Evolutionary conservation across 2,113 vertebrate genomes (phyloP), one percentile per base, ranked within the genome.

Genomic region (Nanorana parkeri): DNA sequence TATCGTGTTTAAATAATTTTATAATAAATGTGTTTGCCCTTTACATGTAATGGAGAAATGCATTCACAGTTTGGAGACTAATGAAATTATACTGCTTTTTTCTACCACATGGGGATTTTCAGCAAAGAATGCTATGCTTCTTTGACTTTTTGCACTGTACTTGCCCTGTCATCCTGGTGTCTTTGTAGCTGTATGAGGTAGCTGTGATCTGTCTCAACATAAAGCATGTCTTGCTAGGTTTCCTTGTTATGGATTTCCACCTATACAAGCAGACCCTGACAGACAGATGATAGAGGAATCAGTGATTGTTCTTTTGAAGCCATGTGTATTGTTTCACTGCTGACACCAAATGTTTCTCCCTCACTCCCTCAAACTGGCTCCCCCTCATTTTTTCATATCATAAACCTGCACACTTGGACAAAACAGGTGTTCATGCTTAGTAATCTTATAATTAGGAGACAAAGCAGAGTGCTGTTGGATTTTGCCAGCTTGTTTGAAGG

Each of bases 1-100:
- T 83, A 83, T 76, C 52, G 80, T 86, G 72, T 79, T 86, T 77
- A 20, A 61, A 21, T 85, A 80, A 76, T 81, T 15, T 63, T 16
- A 81, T 85, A 60, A 83, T 84, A 21, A 16, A 84, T 68, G 32
- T 86, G 55, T 41, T 23, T 86, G 85, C 79, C 73, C 24, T 79
- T 83, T 81, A 85, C 52, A 63, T 86, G 71, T 85, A 58, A 47
- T 74, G 51, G 29, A 76, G 65, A 29, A 76, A 74, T 76, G 41
- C 71, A 68, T 75, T 83, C 80, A 83, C 63, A 75, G 51, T 66
- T 81, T 80, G 29, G 23, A 60, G 51, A 63, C 56, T 72, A 71
- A 72, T 80, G 32, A 80, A 63, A 21, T 80, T 80, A 80, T 72
- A 69, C 55, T 58, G 29, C 65, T 80, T 71, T 71, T 71, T 67